Evolutionary conservation across 2,797 vertebrate genomes (phyloP).

Genomic region (Danio choprae): DNA sequence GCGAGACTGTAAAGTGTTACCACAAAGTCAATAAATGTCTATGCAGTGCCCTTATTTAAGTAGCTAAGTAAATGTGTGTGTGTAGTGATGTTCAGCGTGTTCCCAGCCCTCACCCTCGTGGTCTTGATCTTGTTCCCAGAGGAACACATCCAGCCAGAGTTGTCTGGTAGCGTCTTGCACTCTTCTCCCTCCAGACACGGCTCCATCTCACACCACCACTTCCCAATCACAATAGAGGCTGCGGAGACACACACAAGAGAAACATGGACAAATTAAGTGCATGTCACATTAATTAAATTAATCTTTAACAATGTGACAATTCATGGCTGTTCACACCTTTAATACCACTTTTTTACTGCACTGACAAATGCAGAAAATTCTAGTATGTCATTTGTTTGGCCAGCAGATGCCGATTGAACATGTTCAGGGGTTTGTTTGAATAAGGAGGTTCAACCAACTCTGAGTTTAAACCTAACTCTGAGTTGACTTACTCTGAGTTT

Average conservation of each 20-base stretch:
- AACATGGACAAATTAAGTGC: conserved; percentile 8
- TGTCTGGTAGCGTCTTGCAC: conserved; percentile 98
- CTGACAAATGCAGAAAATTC: too few species aligned
- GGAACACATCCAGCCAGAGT: conserved; percentile 99
- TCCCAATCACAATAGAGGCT: conserved; percentile 91
- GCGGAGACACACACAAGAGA: conserved; percentile 12
- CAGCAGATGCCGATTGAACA: too few species aligned
- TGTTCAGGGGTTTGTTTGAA: too few species aligned
- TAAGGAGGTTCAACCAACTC: too few species aligned
- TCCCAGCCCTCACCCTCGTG: conserved; percentile 90
- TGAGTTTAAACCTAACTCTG: too few species aligned
- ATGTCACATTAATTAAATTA: background rate
- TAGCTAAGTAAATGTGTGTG: background rate
- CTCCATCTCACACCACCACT: conserved; percentile 99
- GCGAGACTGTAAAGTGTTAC: too few species aligned
- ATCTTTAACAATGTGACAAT: background rate
- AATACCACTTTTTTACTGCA: too few species aligned
- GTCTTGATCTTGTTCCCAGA: conserved; percentile 99
- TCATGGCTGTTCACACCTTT: background rate
- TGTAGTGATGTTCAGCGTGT: conserved; percentile 12
- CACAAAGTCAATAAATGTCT: background rate
- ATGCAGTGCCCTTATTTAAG: background rate
- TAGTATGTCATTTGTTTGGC: too few species aligned
- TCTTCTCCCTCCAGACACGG: conserved; percentile 99
- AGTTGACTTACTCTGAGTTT: too few species aligned